A percentile compares a stretch with the other conserved stretches of the same genome.
These are phyloP conservation scores for Forficula auricularia DNA, from an alignment of 1,140 invertebrate species.

Conservation along the genomic window DNA sequence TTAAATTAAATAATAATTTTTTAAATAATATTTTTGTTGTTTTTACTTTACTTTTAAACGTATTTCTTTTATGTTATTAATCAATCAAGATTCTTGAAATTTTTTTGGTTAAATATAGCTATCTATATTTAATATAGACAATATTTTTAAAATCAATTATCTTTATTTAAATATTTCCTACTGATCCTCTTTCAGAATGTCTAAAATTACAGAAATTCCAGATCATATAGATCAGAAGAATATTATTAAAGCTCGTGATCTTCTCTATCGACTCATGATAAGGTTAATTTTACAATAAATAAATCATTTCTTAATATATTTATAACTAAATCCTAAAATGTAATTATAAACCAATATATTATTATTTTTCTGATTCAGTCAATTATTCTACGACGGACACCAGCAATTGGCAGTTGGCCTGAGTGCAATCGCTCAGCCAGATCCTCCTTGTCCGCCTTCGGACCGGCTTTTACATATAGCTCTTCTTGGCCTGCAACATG, in stretches of 20 bases:
- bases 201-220: not conserved
- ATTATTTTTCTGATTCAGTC: slow-evolving; percentile 39
- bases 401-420: slow-evolving; percentile 72
- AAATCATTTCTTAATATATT: not conserved
- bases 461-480: slow-evolving; percentile 77
- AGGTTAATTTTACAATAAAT: slow-evolving; percentile 37
- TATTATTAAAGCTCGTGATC: slow-evolving; percentile 62
- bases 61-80: too few species aligned
- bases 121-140: too few species aligned
- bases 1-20: too few species aligned
- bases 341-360: not conserved
- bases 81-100: too few species aligned
- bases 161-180: too few species aligned
- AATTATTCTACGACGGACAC: slow-evolving; percentile 84
- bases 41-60: too few species aligned
- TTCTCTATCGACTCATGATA: slow-evolving; percentile 71
- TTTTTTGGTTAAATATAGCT: too few species aligned
- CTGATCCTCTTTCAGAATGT: too few species aligned
- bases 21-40: too few species aligned
- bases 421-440: slow-evolving; percentile 61
- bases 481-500: slow-evolving; percentile 67
- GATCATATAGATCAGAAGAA: slow-evolving; percentile 49
- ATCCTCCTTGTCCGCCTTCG: slow-evolving; percentile 85
- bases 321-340: slow-evolving; percentile 8
- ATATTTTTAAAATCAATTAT: too few species aligned